Conservation (phyloP, 2,888 invertebrate species). For the Drosophila recens region DNA sequence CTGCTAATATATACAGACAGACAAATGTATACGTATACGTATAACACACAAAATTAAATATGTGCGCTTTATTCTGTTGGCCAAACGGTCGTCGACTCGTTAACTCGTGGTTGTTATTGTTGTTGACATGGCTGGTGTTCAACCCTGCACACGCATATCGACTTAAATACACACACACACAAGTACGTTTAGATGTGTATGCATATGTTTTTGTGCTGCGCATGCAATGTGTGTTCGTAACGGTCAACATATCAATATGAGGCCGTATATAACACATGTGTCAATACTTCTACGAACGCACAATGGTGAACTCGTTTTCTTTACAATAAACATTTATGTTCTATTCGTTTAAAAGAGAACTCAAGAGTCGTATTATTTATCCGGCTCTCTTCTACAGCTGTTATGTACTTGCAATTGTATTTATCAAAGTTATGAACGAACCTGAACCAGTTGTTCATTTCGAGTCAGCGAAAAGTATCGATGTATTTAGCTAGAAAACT, state of each 20-base stretch:
- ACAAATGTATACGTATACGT: neutral
- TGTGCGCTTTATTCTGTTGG: slow-evolving; percentile 34
- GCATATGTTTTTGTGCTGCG: slow-evolving; percentile 27
- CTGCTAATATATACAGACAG: slow-evolving; percentile 13
- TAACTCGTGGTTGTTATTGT: slow-evolving; percentile 36
- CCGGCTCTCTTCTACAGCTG: slow-evolving; percentile 4
- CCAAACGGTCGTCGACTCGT: slow-evolving; percentile 42
- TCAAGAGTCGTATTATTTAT: neutral
- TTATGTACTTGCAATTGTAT: neutral
- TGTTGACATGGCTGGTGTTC: slow-evolving; percentile 31
- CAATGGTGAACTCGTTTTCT: slow-evolving; percentile 8
- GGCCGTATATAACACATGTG: neutral
- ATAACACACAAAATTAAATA: slow-evolving; percentile 20
- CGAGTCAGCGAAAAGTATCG: neutral
- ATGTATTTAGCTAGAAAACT: neutral
- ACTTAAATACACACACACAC: slow-evolving; percentile 4
- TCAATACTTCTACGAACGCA: slow-evolving; percentile 4
- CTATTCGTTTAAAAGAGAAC: neutral
- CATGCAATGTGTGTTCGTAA: slow-evolving; percentile 19
- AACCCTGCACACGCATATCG: slow-evolving; percentile 39
- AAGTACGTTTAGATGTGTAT: slow-evolving; percentile 8
- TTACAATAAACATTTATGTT: neutral
- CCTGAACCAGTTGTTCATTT: neutral
- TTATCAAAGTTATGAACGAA: slow-evolving; percentile 13
- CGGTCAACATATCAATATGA: slow-evolving; percentile 5